Base-by-base conservation (phyloP, 2,888 invertebrate genomes). In the Gryllus longicercus region DNA sequence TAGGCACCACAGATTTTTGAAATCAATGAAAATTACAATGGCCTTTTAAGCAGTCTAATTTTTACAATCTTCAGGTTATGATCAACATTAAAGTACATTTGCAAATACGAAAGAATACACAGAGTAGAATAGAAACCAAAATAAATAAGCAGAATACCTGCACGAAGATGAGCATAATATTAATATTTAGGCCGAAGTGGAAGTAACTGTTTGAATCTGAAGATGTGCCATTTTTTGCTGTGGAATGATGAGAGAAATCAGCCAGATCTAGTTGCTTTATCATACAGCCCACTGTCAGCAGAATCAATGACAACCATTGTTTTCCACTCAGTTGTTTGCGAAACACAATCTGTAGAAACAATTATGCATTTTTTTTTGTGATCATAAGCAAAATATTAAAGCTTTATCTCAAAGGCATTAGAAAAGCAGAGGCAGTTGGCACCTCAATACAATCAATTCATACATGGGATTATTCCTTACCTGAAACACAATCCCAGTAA, bases 401-500 rank as follows among this genome's bases (percentile, higher is more conserved):
- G 8, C 8, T 25, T 25, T 38, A 5, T 38, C 38, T 38, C 8
- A 1, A 38, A 38, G 38, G 38, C 8, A 38, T 38, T 38, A 38
- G 38, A 38, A 38, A 38, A 38, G 38, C 38, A 38, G 8, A 8
- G 38, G 38, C 38, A 8, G 8, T 8, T 38, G 38, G 38, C 38
- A 38, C 38, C 38, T 4, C 25, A 38, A 38, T 38, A 38, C 25
- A 38, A 38, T 5, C 38, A 38, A 38, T 38, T 38, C 38, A 38
- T 38, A 8, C 38, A 38, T 38, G 5, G 38, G 8, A 82, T 84
- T 86, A 89, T 38, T 5, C 38, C 38, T 38, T 38, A 96, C 96
- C 92, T 97, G 97, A 88, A 96, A 98, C 76, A 97, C 89, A 80
- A 98, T 88, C 63, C 97, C 98, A 10, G 97, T 98, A 11, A 97